These are phyloP conservation scores for Tinea semifulvella DNA, from an alignment of 2,888 invertebrate genomes.

Conservation along the genomic window DNA sequence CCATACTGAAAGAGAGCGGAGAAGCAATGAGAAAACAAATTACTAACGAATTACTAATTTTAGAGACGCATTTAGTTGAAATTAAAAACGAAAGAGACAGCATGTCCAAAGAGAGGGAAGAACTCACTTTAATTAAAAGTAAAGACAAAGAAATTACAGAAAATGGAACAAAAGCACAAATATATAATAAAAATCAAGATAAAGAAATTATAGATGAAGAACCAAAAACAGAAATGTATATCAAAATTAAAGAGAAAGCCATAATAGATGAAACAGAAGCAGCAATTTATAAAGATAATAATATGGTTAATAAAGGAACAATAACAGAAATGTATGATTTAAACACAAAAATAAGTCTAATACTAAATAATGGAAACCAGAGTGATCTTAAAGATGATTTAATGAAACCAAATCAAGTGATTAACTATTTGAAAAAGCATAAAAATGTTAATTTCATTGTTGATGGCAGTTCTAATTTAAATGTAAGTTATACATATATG, in stretches of 20 bases:
- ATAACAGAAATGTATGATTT: too few species aligned
- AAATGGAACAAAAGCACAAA: not conserved
- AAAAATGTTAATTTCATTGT: conserved; percentile 39
- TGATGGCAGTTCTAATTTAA: too few species aligned
- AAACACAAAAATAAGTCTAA: too few species aligned
- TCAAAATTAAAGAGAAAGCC: not conserved
- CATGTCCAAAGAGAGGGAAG: conserved; percentile 34
- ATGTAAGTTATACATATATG: too few species aligned
- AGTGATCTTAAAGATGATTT: conserved; percentile 22
- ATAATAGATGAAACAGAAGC: not conserved
- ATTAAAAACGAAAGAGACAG: conserved; percentile 42
- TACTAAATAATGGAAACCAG: too few species aligned
- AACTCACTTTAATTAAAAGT: conserved; percentile 28
- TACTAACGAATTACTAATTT: conserved; percentile 34
- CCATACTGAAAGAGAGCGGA: conserved; percentile 33
- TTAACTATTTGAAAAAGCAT: conserved; percentile 49
- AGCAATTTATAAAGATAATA: too few species aligned
- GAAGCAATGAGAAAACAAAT: conserved; percentile 48
- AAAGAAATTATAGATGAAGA: not conserved
- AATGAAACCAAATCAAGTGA: conserved; percentile 30
- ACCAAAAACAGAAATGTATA: not conserved
- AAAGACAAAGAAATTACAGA: not conserved
- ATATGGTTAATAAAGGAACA: conserved; percentile 30
- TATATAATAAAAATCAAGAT: not conserved
- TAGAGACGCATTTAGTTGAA: conserved; percentile 35